Evolutionary conservation across 2,888 invertebrate species (phyloP).

Genomic region (Syritta pipiens): DNA sequence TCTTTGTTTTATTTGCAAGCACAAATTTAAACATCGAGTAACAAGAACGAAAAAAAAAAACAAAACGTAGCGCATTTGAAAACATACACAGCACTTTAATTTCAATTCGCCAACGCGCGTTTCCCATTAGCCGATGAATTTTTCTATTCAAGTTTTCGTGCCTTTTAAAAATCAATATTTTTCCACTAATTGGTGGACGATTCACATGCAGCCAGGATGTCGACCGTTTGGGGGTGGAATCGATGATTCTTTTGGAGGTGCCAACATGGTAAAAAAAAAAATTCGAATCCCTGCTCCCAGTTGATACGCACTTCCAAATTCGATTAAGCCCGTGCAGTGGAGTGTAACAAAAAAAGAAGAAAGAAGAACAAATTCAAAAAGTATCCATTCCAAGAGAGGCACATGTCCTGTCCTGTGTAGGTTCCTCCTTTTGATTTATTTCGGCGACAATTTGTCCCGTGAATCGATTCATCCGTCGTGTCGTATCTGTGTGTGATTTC

Average conservation of each 20-base stretch:
- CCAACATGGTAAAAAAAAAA: too few relatives aligned
- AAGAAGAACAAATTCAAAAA: neutral
- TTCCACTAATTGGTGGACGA: slow-evolving; percentile 60
- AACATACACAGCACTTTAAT: too few relatives aligned
- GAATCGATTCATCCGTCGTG: neutral
- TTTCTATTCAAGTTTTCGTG: slow-evolving; percentile 36
- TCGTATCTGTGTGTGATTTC: neutral
- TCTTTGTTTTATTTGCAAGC: too few relatives aligned
- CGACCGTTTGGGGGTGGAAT: too few relatives aligned
- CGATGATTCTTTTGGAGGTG: too few relatives aligned
- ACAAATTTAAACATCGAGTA: too few relatives aligned
- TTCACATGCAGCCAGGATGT: too few relatives aligned
- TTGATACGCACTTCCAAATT: slow-evolving; percentile 42
- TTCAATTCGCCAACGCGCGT: slow-evolving; percentile 6
- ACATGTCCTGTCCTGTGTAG: neutral
- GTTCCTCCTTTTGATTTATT: slow-evolving; percentile 6
- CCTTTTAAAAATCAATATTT: slow-evolving; percentile 57
- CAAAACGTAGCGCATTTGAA: too few relatives aligned
- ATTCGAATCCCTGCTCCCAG: too few relatives aligned
- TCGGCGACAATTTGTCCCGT: slow-evolving; percentile 18
- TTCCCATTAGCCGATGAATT: slow-evolving; percentile 47
- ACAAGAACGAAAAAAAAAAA: too few relatives aligned
- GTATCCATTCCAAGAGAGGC: neutral
- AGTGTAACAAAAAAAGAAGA: slow-evolving; percentile 16
- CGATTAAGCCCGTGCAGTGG: slow-evolving; percentile 5